These are phyloP conservation scores for Conus canariensis DNA, from an alignment of 2,888 invertebrate genomes.

Conservation along the genomic window DNA sequence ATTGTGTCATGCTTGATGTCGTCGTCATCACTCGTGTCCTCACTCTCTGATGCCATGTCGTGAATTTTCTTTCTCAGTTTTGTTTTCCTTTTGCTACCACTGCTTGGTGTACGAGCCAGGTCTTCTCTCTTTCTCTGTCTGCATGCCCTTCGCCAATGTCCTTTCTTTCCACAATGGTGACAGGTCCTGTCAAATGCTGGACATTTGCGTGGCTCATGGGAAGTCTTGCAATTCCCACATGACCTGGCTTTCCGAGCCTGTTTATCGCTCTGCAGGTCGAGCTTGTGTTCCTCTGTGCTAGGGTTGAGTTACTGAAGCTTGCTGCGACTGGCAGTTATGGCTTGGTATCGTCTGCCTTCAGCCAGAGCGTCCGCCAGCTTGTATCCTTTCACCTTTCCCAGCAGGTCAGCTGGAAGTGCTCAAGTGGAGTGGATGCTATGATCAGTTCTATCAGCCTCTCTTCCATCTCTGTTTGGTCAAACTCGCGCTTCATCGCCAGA, in stretches of 20 bases:
- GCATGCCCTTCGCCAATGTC: slow-evolving; percentile 27
- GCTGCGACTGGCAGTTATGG: slow-evolving; percentile 16
- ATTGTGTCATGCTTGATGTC: slow-evolving; percentile 15
- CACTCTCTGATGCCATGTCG: no score
- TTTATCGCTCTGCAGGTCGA: neutral
- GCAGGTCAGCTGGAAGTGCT: neutral
- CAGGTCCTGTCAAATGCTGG: slow-evolving; percentile 37
- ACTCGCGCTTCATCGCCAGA: no score
- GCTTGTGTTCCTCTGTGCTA: neutral
- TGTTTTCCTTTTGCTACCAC: no score
- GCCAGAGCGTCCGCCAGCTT: neutral
- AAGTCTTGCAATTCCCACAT: neutral
- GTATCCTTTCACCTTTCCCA: neutral
- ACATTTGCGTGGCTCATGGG: neutral
- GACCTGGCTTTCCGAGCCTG: neutral
- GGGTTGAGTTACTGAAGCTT: neutral
- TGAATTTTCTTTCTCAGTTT: no score
- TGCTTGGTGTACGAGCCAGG: no score
- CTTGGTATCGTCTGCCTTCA: neutral
- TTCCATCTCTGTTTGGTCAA: no score
- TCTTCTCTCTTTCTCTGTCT: neutral
- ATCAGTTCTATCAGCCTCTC: no score
- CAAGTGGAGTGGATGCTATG: neutral
- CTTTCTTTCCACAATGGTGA: slow-evolving; percentile 30
- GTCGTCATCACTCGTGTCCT: no score